Evolutionary conservation across 2,797 vertebrate genomes (phyloP).

Genomic region (Lagocephalus sceleratus): DNA sequence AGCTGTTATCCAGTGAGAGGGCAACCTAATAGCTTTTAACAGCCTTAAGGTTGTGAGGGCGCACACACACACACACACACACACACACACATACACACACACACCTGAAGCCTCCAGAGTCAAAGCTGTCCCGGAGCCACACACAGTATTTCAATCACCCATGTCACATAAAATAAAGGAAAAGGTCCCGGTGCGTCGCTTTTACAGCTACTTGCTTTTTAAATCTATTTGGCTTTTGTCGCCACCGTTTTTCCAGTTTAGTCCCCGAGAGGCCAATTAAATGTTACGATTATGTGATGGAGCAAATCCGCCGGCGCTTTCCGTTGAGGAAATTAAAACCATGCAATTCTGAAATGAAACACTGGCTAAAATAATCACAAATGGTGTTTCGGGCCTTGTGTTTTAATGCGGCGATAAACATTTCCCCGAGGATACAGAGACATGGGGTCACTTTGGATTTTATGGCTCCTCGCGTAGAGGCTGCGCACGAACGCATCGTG

Average conservation of each 20-base stretch:
- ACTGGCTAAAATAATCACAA: constrained; percentile 10
- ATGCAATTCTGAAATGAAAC: constrained; percentile 10
- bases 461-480: background rate
- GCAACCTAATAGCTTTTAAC: constrained; percentile 27
- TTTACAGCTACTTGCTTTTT: constrained; percentile 29
- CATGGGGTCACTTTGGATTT: constrained; percentile 10
- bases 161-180: constrained; percentile 7
- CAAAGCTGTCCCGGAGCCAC: constrained; percentile 9
- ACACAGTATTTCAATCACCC: constrained; percentile 27
- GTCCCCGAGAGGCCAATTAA: constrained; percentile 60
- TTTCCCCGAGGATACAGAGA: constrained; percentile 5
- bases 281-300: constrained; percentile 32
- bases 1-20: constrained; percentile 13
- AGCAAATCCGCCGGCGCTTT: constrained; percentile 16
- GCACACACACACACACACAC: no score
- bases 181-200: background rate
- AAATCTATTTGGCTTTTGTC: constrained; percentile 30
- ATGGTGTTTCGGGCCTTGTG: constrained; percentile 4
- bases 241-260: constrained; percentile 30
- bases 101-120: constrained; percentile 9
- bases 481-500: background rate
- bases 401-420: constrained; percentile 4
- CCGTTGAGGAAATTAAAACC: constrained; percentile 19
- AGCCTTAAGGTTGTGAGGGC: constrained; percentile 5
- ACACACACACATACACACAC: no score